Evolutionary conservation across 2,797 vertebrate genomes (phyloP).

Genomic region (Myiotriccus ornatus): DNA sequence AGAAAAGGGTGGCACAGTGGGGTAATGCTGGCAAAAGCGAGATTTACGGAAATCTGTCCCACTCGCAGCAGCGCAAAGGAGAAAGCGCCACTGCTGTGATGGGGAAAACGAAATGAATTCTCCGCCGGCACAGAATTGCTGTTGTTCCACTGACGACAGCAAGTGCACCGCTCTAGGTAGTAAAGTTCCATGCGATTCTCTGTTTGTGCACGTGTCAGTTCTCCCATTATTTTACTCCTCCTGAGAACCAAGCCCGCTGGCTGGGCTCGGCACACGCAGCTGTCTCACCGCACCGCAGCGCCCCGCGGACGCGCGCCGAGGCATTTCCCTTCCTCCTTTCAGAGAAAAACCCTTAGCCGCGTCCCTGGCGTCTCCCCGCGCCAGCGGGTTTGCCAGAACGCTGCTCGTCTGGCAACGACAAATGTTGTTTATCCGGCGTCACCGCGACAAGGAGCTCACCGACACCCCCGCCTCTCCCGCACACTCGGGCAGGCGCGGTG

Average conservation of each 20-base stretch:
- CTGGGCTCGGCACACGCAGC: not conserved
- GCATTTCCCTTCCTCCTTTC: too few relatives aligned
- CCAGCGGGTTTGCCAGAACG: not conserved
- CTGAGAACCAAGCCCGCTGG: not conserved
- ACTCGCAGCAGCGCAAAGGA: not conserved
- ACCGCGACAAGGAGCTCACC: not conserved
- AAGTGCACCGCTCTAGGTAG: not conserved
- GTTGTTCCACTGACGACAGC: not conserved
- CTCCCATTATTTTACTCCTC: not conserved
- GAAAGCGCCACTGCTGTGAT: not conserved
- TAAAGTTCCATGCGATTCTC: not conserved
- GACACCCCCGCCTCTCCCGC: not conserved
- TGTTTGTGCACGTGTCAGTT: not conserved
- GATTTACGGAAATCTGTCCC: not conserved
- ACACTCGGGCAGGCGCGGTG: rapidly evolving
- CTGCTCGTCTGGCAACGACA: too few relatives aligned
- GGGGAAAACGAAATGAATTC: not conserved
- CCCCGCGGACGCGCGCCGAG: rapidly evolving
- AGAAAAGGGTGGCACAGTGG: not conserved
- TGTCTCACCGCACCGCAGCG: not conserved
- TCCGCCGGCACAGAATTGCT: not conserved
- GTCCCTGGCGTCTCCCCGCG: not conserved
- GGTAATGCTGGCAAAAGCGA: not conserved
- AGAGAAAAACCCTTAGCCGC: not conserved
- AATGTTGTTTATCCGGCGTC: not conserved